Evolutionary conservation across 2,113 vertebrate genomes (phyloP).

Genomic region (Motacilla tschutschensis): DNA sequence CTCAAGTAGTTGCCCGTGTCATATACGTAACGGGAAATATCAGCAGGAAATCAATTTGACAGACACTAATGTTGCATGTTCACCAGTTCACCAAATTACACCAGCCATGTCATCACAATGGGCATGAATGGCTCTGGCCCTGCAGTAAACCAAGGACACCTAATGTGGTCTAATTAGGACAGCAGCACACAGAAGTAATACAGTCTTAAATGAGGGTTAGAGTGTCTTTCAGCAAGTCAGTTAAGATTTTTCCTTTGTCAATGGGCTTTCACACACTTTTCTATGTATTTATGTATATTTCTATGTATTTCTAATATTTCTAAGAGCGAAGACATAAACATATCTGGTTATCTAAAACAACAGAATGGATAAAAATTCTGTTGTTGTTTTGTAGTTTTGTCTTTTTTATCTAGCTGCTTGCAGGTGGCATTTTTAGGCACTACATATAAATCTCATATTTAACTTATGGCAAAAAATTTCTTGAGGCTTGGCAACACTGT

Average conservation of each 20-base stretch:
- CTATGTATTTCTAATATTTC: neutral
- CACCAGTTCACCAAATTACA: slow-evolving; percentile 11
- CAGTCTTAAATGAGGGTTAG: slow-evolving; percentile 31
- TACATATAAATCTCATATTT: slow-evolving; percentile 30
- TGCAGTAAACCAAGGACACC: slow-evolving; percentile 3
- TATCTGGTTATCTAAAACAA: neutral
- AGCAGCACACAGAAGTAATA: slow-evolving; percentile 5
- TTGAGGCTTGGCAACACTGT: neutral
- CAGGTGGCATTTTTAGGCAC: neutral
- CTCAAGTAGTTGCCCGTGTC: neutral
- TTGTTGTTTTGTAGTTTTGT: neutral
- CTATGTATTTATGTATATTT: neutral
- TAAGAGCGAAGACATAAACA: neutral
- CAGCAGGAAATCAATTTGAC: slow-evolving; percentile 30
- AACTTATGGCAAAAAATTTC: neutral
- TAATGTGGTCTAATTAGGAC: slow-evolving; percentile 39
- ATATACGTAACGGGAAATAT: neutral
- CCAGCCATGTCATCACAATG: neutral
- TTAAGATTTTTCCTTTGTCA: neutral
- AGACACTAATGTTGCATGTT: slow-evolving; percentile 25
- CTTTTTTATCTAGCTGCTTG: neutral
- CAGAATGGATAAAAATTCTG: neutral
- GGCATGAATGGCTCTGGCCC: slow-evolving; percentile 7
- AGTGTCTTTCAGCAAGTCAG: neutral
- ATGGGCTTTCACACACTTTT: neutral